Conservation (phyloP, 2,797 vertebrate genomes). For the Pelochelys cantorii region DNA sequence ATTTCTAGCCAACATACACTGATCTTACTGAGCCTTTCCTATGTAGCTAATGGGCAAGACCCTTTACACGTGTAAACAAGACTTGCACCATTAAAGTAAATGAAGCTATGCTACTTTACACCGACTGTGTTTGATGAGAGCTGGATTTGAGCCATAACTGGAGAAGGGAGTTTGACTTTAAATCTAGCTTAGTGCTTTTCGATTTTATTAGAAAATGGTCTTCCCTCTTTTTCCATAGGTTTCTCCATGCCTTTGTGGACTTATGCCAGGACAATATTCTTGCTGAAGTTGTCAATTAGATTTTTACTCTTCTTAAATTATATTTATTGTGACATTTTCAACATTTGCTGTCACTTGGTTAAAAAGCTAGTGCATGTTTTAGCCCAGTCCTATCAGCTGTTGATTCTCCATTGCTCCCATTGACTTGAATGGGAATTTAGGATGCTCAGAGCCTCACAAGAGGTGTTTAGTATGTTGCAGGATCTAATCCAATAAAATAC, state of each 20-base stretch:
- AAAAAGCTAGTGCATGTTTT: background rate
- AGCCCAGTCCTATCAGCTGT: background rate
- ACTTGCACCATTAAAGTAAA: background rate
- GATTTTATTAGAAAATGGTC: background rate
- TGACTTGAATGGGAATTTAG: background rate
- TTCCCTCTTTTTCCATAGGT: background rate
- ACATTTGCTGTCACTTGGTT: background rate
- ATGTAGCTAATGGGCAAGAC: background rate
- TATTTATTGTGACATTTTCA: background rate
- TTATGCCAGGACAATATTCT: background rate
- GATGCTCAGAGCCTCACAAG: background rate
- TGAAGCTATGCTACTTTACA: background rate
- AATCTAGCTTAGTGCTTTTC: background rate
- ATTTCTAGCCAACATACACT: background rate
- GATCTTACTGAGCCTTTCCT: background rate
- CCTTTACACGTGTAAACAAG: background rate
- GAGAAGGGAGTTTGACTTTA: background rate
- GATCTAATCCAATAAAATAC: background rate
- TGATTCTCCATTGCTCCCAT: background rate
- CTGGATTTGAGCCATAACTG: background rate
- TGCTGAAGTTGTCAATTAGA: background rate
- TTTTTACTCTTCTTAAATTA: background rate
- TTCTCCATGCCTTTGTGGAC: background rate
- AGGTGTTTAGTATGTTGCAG: background rate
- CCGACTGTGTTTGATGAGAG: background rate